Base-by-base conservation (phyloP, 1,140 invertebrate species). In the Potamilus streckersoni region DNA sequence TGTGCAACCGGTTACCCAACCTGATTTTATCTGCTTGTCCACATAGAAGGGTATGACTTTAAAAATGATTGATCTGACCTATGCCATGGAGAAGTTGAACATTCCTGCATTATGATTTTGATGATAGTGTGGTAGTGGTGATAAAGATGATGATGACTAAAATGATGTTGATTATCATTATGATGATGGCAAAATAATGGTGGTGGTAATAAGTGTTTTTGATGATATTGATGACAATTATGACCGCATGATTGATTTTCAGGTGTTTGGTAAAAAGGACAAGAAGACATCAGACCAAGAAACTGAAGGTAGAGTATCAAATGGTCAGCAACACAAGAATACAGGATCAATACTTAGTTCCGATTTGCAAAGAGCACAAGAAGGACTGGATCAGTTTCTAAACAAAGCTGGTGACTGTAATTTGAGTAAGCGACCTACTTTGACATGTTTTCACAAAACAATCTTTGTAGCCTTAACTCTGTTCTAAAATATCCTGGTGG, bases 381-480 rank as follows among this genome's bases (percentile, higher is more conserved):
- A 76, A 77, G 80, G 85, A 59, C 71, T 86, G 19, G 85, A 86
- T 71, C 73, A 82, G 23, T 68, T 86, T 16, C 74, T 86, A 60
- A 70, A 71, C 27, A 82, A 81, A 65, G 81, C 84, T 69, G 84
- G 84, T 74, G 79, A 83, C 20, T 71, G 78, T 27, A 79, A 82
- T 63, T 82, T 86, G n/a, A 75, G 82, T 83, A 67, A 73, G 79
- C 79, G 38, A 11, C 38, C 38, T 49, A 49, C 38, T 49, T 49
- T 8, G 6, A 49, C 38, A 49, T 49, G 38, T 49, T 49, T 49
- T 49, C 6, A 11, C 38, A 49, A 49, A 49, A 11, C 38, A 49
- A 49, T 49, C 38, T 49, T 6, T 49, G 38, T 49, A 49, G 4
- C 6, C 6, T 49, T 49, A 49, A 49, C 38, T 49, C 38, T 49